These are phyloP conservation scores for Cyphomyrus plagiostoma DNA, from an alignment of 2,113 vertebrate genomes.

Conservation along the genomic window DNA sequence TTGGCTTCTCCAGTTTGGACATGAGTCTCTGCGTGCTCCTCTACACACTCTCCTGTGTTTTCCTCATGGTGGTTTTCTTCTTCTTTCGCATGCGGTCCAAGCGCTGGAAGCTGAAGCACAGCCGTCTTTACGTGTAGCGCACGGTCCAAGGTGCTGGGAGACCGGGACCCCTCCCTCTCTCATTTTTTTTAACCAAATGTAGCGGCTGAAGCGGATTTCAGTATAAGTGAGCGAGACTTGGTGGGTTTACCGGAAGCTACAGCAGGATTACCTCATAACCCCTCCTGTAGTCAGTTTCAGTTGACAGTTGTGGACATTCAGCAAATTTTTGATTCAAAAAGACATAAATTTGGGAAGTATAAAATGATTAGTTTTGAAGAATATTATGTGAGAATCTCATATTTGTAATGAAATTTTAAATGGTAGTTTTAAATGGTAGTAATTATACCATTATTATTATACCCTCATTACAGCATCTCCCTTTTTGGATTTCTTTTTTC, in stretches of 20 bases:
- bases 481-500: not conserved
- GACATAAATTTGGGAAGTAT: not conserved
- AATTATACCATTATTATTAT: too few species aligned
- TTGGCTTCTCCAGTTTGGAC: conserved; percentile 86
- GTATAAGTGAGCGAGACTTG: not conserved
- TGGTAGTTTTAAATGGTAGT: not conserved
- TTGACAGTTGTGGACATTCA: not conserved
- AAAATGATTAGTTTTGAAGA: not conserved
- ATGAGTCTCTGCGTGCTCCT: conserved; percentile 91
- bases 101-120: conserved; percentile 67
- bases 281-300: not conserved
- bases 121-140: conserved; percentile 62
- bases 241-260: not conserved
- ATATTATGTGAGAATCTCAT: not conserved
- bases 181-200: not conserved
- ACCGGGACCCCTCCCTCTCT: not conserved
- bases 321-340: not conserved
- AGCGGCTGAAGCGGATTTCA: not conserved
- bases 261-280: not conserved
- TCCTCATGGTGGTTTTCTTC: conserved; percentile 91
- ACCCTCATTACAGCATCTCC: not conserved
- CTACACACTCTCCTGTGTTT: conserved; percentile 76
- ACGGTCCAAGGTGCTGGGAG: not conserved
- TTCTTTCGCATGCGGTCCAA: conserved; percentile 80
- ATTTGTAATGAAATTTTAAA: not conserved